A percentile compares a stretch with the other conserved stretches of the same genome.
Evolutionary conservation across 2,113 vertebrate genomes (phyloP).

Genomic region (Salvelinus sp.): DNA sequence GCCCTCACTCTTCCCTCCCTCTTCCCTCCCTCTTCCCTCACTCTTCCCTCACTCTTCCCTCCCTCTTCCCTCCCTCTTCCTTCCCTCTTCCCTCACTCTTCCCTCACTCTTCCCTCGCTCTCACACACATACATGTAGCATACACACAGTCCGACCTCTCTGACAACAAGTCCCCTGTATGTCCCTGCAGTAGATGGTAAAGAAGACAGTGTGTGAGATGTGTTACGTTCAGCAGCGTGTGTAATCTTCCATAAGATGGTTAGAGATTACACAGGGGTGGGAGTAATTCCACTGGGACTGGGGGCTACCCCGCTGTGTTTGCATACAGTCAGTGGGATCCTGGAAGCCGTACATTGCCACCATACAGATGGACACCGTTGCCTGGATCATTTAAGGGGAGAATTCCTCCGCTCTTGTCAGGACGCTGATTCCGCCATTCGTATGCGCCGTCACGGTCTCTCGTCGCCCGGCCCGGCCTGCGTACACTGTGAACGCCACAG

Average conservation of each 20-base stretch:
- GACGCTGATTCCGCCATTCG: conserved; percentile 41
- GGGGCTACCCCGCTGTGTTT: conserved; percentile 8
- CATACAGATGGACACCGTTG: conserved; percentile 39
- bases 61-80: background rate
- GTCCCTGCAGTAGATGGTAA: conserved; percentile 16
- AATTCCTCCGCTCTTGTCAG: conserved; percentile 29
- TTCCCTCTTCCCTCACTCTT: conserved; percentile 1
- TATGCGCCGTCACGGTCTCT: conserved; percentile 50
- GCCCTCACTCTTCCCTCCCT: background rate
- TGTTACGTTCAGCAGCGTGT: conserved; percentile 16
- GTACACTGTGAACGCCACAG: conserved; percentile 45
- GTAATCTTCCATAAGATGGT: conserved; percentile 46
- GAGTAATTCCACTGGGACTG: conserved; percentile 37
- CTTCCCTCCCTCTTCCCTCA: background rate
- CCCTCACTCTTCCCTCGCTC: background rate
- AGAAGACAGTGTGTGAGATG: background rate
- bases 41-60: background rate
- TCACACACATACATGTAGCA: background rate
- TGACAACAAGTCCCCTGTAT: background rate
- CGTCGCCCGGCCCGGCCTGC: conserved; percentile 29
- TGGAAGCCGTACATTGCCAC: conserved; percentile 48
- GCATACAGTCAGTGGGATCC: conserved; percentile 41
- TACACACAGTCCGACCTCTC: background rate
- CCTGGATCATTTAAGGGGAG: conserved; percentile 52
- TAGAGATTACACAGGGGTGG: conserved; percentile 39